Base-by-base conservation (phyloP, 2,113 vertebrate species). In the Vicugna pacos region DNA sequence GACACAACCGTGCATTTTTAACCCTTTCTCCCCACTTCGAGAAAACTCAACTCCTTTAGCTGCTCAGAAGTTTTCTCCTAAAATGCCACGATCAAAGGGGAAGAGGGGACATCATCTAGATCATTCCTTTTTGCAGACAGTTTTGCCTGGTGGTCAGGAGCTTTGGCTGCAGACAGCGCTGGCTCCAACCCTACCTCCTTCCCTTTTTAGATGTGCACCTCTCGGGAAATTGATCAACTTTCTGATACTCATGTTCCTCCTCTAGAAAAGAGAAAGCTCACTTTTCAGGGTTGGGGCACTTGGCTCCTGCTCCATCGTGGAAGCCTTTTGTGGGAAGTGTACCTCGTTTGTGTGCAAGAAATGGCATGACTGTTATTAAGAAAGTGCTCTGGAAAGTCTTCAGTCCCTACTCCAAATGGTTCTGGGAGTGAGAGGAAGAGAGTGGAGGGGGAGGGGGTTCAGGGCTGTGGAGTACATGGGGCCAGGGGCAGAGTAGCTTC, bases 1-100 rank as follows among this genome's bases (percentile, higher is more conserved):
- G 81, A 90, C 24, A 24, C 35, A 84, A 42, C 15, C 48, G 58
- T 93, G 88, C 30, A 69, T 95, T 91, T 87, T 97, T 97, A 97
- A 96, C 94, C 89, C 95, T 96, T 97, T 95, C 60, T 80, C 20
- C n/a, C 83, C 85, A 91, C 48, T 42, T 8, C 79, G 72, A 65
- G 62, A 52, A 72, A 82, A 62, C 13, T 35, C 5, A 54, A 30
- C 32, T 60, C n/a, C 14, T 1, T 56, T 73, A 88, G 79, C 89
- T n/a, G 38, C 65, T 76, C 28, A 85, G n/a, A 83, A 70, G 12
- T 79, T 87, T 93, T 93, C 67, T 58, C 46, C 81, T 92, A 42
- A 81, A 95, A 81, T 38, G 52, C 65, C 56, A 62, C 6, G 9
- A 35, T 50, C 56, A 91, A 87, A 16, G 30, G 52, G 38, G 16